Evolutionary conservation across 2,797 vertebrate genomes (phyloP).

Genomic region (Neosilurus mollespiculum): DNA sequence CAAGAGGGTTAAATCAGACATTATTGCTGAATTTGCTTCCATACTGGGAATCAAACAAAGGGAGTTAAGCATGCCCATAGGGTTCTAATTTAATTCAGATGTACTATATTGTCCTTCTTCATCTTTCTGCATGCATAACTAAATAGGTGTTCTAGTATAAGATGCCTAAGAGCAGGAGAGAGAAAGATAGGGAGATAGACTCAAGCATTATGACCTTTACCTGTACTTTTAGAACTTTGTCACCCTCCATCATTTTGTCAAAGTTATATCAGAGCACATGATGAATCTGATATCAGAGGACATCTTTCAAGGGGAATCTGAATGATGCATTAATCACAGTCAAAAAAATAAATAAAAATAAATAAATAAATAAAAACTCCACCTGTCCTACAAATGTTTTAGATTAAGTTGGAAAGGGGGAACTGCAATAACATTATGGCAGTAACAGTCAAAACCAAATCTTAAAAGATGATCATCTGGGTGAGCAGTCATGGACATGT

Average conservation of each 20-base stretch:
- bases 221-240: conserved; percentile 60
- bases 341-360: conserved; percentile 38
- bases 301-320: conserved; percentile 70
- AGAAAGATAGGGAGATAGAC: conserved; percentile 33
- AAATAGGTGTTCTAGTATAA: not conserved
- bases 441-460: conserved; percentile 3
- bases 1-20: conserved; percentile 31
- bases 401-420: not conserved
- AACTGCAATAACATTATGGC: not conserved
- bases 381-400: conserved; percentile 48
- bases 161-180: not conserved
- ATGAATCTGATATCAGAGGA: conserved; percentile 57
- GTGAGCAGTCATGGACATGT: not conserved
- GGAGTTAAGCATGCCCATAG: conserved; percentile 24
- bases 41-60: conserved; percentile 25
- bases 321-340: conserved; percentile 66
- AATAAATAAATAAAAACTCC: too few relatives aligned
- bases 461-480: conserved; percentile 1
- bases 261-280: conserved; percentile 64
- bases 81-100: conserved; percentile 54
- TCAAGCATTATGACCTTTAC: conserved; percentile 49
- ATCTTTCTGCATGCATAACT: conserved; percentile 38
- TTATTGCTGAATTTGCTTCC: conserved; percentile 14
- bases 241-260: conserved; percentile 64
- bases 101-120: conserved; percentile 39